A percentile compares a stretch with the other conserved stretches of the same genome.
These are phyloP conservation scores for Leptarthrus brevirostris DNA, from an alignment of 2,888 invertebrate species.

Conservation along the genomic window DNA sequence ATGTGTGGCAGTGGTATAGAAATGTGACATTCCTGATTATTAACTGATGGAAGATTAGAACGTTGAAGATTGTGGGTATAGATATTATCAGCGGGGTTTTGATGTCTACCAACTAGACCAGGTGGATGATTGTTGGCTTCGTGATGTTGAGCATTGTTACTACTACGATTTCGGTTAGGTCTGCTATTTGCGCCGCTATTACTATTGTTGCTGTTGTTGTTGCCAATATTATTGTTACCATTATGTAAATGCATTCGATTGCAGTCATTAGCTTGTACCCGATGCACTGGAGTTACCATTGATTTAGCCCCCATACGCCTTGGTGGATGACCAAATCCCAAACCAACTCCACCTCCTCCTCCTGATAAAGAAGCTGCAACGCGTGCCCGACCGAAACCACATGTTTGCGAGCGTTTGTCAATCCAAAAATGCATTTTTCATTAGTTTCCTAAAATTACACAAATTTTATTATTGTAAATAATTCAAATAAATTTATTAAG, in stretches of 20 bases:
- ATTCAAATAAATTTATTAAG: no score
- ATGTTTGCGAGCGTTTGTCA: slow-evolving; percentile 82
- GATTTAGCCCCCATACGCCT: slow-evolving; percentile 69
- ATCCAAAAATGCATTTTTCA: slow-evolving; percentile 86
- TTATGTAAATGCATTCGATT: slow-evolving; percentile 57
- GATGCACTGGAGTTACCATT: slow-evolving; percentile 79
- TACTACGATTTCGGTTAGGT: slow-evolving; percentile 55
- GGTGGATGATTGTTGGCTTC: slow-evolving; percentile 29
- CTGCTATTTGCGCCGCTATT: slow-evolving; percentile 53
- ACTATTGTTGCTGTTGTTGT: slow-evolving; percentile 49
- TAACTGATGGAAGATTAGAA: slow-evolving; percentile 40
- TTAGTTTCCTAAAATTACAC: not conserved
- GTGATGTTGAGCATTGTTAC: slow-evolving; percentile 34
- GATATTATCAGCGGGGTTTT: slow-evolving; percentile 55
- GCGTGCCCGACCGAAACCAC: slow-evolving; percentile 79
- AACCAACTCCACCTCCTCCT: slow-evolving; percentile 69
- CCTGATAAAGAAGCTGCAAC: slow-evolving; percentile 76
- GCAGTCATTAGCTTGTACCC: slow-evolving; percentile 70
- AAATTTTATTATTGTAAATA: no score
- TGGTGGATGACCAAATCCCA: slow-evolving; percentile 67
- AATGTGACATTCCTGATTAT: slow-evolving; percentile 54
- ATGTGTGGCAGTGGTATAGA: slow-evolving; percentile 58
- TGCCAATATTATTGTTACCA: slow-evolving; percentile 55
- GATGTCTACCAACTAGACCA: slow-evolving; percentile 28
- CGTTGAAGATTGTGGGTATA: slow-evolving; percentile 55